Percentiles rank a stretch among this genome's conserved stretches.
These are phyloP conservation scores for Enteromius radiatus DNA, from an alignment of 2,797 vertebrate species.

Conservation along the genomic window DNA sequence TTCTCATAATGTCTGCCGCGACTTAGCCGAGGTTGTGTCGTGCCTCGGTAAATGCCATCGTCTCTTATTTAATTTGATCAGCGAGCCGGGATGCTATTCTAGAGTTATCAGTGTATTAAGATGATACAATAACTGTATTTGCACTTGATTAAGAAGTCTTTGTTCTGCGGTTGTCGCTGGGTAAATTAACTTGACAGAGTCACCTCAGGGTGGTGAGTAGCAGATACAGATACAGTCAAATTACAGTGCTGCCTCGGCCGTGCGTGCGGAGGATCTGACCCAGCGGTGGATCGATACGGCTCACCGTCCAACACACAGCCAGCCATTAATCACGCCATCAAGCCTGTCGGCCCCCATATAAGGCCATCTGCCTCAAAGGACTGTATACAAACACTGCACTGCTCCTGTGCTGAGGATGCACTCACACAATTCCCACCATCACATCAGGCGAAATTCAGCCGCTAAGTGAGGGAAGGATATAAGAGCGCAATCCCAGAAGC, in stretches of 20 bases:
- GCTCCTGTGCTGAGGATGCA: slow-evolving; percentile 63
- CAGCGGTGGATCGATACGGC: slow-evolving; percentile 72
- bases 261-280: slow-evolving; percentile 64
- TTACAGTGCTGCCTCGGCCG: slow-evolving; percentile 64
- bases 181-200: slow-evolving; percentile 45
- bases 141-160: slow-evolving; percentile 55
- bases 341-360: slow-evolving; percentile 61
- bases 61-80: slow-evolving; percentile 61
- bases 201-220: slow-evolving; percentile 44
- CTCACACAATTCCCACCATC: slow-evolving; percentile 56
- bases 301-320: slow-evolving; percentile 61
- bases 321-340: slow-evolving; percentile 75
- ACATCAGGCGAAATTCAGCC: slow-evolving; percentile 55
- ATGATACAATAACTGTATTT: slow-evolving; percentile 51
- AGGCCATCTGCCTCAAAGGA: slow-evolving; percentile 67
- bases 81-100: slow-evolving; percentile 29
- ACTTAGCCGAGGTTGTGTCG: slow-evolving; percentile 33
- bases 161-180: slow-evolving; percentile 43
- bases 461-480: slow-evolving; percentile 27
- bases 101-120: slow-evolving; percentile 47
- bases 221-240: slow-evolving; percentile 69
- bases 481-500: slow-evolving; percentile 24
- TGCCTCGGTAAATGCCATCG: slow-evolving; percentile 58
- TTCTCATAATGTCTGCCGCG: slow-evolving; percentile 52
- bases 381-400: slow-evolving; percentile 67